A percentile compares a stretch with the other conserved stretches of the same genome.
Evolutionary conservation across 1,140 invertebrate genomes (phyloP).

Genomic region (Brachystomella parvula): DNA sequence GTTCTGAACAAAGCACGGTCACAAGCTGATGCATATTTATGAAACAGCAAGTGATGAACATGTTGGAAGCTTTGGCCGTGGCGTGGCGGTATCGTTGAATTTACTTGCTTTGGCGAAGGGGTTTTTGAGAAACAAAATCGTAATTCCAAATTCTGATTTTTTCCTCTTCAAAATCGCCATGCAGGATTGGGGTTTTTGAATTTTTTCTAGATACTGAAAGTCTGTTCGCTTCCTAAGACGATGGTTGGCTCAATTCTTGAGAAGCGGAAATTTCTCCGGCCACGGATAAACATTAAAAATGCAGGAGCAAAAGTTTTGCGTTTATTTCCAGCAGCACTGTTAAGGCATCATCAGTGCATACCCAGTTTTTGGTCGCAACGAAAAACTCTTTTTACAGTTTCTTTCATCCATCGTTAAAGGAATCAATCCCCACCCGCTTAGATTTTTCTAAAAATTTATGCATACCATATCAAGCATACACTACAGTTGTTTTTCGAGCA

Average conservation of each 20-base stretch:
- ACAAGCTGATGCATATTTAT: background rate
- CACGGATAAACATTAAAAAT: background rate
- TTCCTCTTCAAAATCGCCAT: background rate
- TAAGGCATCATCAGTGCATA: background rate
- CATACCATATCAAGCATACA: too few species aligned
- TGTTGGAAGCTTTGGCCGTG: background rate
- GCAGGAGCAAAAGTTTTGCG: background rate
- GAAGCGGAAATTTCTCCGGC: background rate
- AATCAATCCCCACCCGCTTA: too few species aligned
- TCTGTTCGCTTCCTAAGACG: background rate
- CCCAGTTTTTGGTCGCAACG: background rate
- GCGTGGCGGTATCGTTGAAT: background rate
- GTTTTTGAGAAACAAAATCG: background rate
- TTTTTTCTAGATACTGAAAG: background rate
- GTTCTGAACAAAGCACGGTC: background rate
- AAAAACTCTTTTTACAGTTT: background rate
- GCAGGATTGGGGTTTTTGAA: background rate
- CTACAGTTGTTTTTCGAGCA: too few species aligned
- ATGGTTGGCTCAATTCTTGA: background rate
- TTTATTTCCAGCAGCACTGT: background rate
- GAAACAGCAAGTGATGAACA: background rate
- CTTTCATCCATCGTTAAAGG: too few species aligned
- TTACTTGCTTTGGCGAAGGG: background rate
- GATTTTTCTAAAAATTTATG: too few species aligned
- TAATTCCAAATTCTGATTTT: background rate